A percentile compares a stretch with the other conserved stretches of the same genome.
phyloP scores from a whole-genome alignment of 2,888 invertebrate species.

The Megaustenia siamemsis region DNA sequence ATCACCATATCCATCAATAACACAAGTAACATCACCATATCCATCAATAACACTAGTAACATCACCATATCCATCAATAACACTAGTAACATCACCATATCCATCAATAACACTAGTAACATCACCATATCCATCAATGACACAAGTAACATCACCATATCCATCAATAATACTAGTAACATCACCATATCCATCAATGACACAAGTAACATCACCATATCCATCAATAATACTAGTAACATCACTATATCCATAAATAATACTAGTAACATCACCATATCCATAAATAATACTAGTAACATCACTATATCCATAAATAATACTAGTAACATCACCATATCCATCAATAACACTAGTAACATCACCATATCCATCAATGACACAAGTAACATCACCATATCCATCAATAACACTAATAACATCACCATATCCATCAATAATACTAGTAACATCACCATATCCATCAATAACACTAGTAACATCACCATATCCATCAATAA shows the following conservation, averaged over 20 bases:
- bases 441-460: too few relatives aligned
- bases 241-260: too few relatives aligned
- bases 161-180: neutral
- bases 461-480: too few relatives aligned
- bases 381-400: neutral
- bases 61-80: neutral
- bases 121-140: too few relatives aligned
- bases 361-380: neutral
- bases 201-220: neutral
- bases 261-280: neutral
- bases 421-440: too few relatives aligned
- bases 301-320: neutral
- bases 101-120: neutral
- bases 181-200: neutral
- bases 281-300: neutral
- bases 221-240: neutral
- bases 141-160: too few relatives aligned
- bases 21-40: too few relatives aligned
- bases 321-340: too few relatives aligned
- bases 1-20: too few relatives aligned
- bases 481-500: too few relatives aligned
- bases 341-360: neutral
- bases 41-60: too few relatives aligned
- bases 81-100: neutral
- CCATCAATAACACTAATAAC: neutral